Evolutionary conservation across 2,888 invertebrate species (phyloP), one percentile per base, ranked within the genome.

Genomic region (Cosmorhoe ocellata): DNA sequence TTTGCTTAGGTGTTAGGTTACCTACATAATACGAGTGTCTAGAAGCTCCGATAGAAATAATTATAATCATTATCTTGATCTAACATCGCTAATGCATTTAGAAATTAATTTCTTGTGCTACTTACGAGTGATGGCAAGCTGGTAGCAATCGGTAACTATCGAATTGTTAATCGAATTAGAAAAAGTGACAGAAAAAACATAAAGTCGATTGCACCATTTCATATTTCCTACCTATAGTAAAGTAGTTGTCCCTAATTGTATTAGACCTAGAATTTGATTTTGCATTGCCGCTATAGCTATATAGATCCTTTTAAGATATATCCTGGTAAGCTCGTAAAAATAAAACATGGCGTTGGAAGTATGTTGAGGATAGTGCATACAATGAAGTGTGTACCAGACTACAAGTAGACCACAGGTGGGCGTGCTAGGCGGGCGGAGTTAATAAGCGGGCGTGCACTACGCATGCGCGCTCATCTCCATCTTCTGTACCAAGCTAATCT

Each of bases 321-420:
- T n/a, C n/a, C n/a, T n/a, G n/a, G n/a, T n/a, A n/a, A n/a, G n/a
- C n/a, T n/a, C n/a, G n/a, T n/a, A n/a, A n/a, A n/a, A n/a, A n/a
- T n/a, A n/a, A n/a, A n/a, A n/a, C n/a, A n/a, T n/a, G n/a, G n/a
- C n/a, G n/a, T n/a, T n/a, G n/a, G n/a, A n/a, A n/a, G n/a, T n/a
- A n/a, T n/a, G n/a, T n/a, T n/a, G n/a, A 18, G 3, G 3, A 3
- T 3, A 18, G 18, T 18, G 18, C 18, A 18, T 18, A 45, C 68
- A 50, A 61, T 48, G 6, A 5, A 24, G 7, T 50, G 54, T 69
- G 57, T 18, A 66, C 54, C 68, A 75, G n/a, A n/a, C n/a, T n/a
- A n/a, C n/a, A n/a, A n/a, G 76, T 71, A 77, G 69, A 81, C 81
- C 77, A 85, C 86, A 85, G 85, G 86, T 88, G 88, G 88, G 88